Conservation (phyloP, 2,888 invertebrate species). For the Meteorus cinctellus region DNA sequence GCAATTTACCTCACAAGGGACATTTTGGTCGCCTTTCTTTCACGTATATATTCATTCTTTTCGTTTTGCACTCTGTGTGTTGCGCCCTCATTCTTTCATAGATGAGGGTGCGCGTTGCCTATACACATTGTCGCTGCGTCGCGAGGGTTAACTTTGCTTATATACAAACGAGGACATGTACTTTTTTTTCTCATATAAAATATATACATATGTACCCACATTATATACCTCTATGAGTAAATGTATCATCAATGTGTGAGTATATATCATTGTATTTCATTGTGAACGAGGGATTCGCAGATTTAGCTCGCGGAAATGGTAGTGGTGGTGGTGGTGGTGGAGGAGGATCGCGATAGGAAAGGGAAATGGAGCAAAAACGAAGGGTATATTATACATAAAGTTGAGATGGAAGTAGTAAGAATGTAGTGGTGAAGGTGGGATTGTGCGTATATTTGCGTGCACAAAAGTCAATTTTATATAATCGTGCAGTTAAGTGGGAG, state of each 20-base stretch:
- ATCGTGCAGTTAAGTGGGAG: conserved; percentile 10
- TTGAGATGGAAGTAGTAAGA: neutral
- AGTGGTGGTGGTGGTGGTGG: neutral
- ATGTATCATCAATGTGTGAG: conserved; percentile 33
- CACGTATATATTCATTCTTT: conserved; percentile 37
- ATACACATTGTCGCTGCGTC: conserved; percentile 60
- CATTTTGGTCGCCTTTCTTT: no score
- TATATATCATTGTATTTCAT: conserved; percentile 21
- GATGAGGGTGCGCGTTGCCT: conserved; percentile 50
- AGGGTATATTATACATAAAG: neutral
- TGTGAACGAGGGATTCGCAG: neutral
- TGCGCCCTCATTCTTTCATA: conserved; percentile 43
- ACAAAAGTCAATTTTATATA: neutral
- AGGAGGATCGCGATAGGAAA: neutral
- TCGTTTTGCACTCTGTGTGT: conserved; percentile 38
- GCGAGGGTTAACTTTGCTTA: conserved; percentile 38
- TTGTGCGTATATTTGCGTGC: neutral
- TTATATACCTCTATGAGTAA: neutral
- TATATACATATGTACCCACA: conserved; percentile 1
- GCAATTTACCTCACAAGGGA: no score
- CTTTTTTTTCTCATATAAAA: conserved; percentile 18
- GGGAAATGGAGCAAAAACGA: conserved; percentile 12
- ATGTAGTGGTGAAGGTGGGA: neutral
- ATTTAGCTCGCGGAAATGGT: conserved; percentile 1
- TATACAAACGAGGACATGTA: neutral